phyloP scores from a whole-genome alignment of 2,113 vertebrate species.

The Oriolus oriolus region DNA sequence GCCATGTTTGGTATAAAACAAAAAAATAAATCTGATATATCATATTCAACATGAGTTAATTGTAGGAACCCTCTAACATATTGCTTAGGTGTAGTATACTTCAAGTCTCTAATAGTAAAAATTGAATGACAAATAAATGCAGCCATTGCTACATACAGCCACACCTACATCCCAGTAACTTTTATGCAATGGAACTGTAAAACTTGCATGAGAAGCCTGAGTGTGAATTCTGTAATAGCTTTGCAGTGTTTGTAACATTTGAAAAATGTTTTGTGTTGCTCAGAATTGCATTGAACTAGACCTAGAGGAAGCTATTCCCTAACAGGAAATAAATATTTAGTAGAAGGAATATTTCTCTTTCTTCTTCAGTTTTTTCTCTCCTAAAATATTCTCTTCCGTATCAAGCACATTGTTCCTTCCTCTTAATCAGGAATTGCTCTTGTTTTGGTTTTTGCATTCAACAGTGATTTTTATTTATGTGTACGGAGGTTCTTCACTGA shows the following conservation, averaged over 20 bases:
- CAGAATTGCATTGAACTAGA: neutral
- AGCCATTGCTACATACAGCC: neutral
- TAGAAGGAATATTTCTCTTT: neutral
- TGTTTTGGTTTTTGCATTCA: neutral
- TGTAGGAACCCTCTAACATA: neutral
- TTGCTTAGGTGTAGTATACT: neutral
- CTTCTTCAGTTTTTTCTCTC: neutral
- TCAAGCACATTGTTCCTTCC: fast-evolving
- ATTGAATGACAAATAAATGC: neutral
- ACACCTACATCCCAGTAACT: neutral
- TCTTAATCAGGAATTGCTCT: neutral
- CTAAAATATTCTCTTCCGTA: neutral
- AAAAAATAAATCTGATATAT: neutral
- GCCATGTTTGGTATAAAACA: neutral
- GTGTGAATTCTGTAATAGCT: neutral
- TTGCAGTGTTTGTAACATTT: neutral
- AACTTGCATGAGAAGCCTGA: neutral
- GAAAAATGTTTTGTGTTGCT: neutral
- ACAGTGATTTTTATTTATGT: neutral
- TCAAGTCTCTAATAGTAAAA: neutral
- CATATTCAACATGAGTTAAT: neutral
- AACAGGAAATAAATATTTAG: neutral
- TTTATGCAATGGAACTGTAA: neutral
- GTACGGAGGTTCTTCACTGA: neutral
- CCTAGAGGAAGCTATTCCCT: neutral